A percentile compares a stretch with the other conserved stretches of the same genome.
phyloP scores from a whole-genome alignment of 2,888 invertebrate genomes.

The Caenorhabditis sp. region DNA sequence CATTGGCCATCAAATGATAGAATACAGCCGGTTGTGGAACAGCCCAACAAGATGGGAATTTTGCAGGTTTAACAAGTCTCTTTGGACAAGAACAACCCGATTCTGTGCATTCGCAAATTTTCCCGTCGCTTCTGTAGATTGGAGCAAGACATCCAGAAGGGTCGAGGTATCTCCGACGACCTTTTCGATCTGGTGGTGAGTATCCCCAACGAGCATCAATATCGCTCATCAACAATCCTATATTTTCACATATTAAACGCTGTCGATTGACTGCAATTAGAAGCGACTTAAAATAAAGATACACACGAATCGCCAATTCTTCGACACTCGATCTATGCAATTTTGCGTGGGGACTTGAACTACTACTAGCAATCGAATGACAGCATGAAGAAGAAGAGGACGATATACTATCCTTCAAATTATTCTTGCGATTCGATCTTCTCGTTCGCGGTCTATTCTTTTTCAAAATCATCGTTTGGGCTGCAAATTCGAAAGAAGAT shows the following conservation, averaged over 20 bases:
- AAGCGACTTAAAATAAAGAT: slow-evolving; percentile 47
- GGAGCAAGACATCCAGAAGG: slow-evolving; percentile 47
- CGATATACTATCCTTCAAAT: neutral
- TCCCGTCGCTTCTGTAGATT: slow-evolving; percentile 11
- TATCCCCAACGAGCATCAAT: slow-evolving; percentile 45
- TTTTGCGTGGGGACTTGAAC: neutral
- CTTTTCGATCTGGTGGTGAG: slow-evolving; percentile 20
- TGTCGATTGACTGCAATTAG: slow-evolving; percentile 34
- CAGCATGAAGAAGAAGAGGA: slow-evolving; percentile 8
- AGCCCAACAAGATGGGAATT: slow-evolving; percentile 42
- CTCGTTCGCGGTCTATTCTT: neutral
- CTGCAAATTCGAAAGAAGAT: neutral
- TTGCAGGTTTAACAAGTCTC: slow-evolving; percentile 6
- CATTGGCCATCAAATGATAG: slow-evolving; percentile 32
- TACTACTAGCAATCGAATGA: neutral
- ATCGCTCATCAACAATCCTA: slow-evolving; percentile 32
- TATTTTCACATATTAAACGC: slow-evolving; percentile 33
- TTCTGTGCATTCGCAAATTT: neutral
- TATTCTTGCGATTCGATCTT: neutral
- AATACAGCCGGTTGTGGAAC: slow-evolving; percentile 51
- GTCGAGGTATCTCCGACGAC: slow-evolving; percentile 22
- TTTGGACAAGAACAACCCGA: neutral
- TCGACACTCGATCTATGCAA: slow-evolving; percentile 6
- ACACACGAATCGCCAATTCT: slow-evolving; percentile 39
- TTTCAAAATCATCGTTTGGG: neutral